Evolutionary conservation across 2,888 invertebrate species (phyloP), one percentile per base, ranked within the genome.

Genomic region (Ectropis crepuscularia): DNA sequence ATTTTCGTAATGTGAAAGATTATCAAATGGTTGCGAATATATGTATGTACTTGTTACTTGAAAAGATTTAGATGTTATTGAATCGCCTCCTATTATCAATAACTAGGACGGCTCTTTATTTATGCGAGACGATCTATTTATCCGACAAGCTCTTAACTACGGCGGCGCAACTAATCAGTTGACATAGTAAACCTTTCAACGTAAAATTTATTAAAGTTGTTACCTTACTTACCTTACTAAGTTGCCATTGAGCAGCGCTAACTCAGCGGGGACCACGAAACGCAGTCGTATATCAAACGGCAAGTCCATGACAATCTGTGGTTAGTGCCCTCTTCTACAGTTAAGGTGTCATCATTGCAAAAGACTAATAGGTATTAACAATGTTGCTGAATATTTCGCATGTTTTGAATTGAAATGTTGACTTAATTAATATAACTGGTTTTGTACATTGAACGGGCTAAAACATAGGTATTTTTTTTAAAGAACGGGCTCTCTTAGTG

Each of bases 91-190:
- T 51, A 41, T 39, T 39, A 11, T 9, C 28, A 37, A 28, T 38
- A 54, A 54, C 45, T 53, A 10, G 11, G 47, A 8, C 47, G 47
- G 37, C 9, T 6, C 4, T 5, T n/a, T 57, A 43, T 49, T 53
- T 41, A 37, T 43, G 42, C 48, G 9, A 48, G 37, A 43, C 47
- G 37, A 48, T 53, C 12, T 76, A 79, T 80, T 76, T 79, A 71
- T 70, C 74, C 67, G 68, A 73, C 71, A 72, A 69, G 71, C 74
- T 75, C 79, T 79, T 61, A 55, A 47, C 53, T 53, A 16, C 37
- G 10, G 5, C 50, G 36, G 50, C 48, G 16, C 58, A 12, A 36
- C 16, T 55, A 63, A 58, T 58, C 45, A 54, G 58, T 39, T 37
- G 43, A 53, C 48, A 46, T 51, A 48, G 57, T 48, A 45, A 51